phyloP scores from a whole-genome alignment of 2,888 invertebrate species.

The Nowickia ferox region DNA sequence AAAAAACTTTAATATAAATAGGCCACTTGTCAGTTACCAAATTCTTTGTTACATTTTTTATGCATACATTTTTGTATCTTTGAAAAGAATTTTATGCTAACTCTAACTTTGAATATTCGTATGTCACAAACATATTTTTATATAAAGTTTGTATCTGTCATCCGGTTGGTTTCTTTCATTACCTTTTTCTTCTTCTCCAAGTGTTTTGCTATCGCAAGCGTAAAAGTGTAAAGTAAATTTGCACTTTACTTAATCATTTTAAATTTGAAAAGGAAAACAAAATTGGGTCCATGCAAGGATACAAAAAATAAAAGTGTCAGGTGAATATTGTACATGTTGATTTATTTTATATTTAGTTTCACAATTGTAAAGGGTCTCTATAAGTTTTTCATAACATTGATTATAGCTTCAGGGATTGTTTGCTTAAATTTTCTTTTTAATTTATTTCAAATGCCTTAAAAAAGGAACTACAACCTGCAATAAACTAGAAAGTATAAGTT shows the following conservation, averaged over 20 bases:
- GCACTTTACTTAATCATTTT: slow-evolving; percentile 59
- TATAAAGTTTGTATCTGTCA: neutral
- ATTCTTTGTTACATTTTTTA: neutral
- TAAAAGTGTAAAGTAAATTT: slow-evolving; percentile 63
- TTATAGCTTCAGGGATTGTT: too few species aligned
- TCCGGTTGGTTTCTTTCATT: neutral
- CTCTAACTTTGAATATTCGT: neutral
- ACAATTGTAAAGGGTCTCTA: too few species aligned
- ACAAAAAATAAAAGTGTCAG: slow-evolving; percentile 9
- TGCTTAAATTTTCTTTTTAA: too few species aligned
- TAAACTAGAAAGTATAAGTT: too few species aligned
- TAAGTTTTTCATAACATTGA: too few species aligned
- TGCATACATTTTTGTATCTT: neutral
- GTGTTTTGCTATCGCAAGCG: slow-evolving; percentile 56
- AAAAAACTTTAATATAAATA: slow-evolving; percentile 27
- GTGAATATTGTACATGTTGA: slow-evolving; percentile 11
- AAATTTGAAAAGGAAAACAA: slow-evolving; percentile 24
- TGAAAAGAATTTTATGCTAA: slow-evolving; percentile 10
- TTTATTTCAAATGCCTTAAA: too few species aligned
- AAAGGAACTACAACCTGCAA: too few species aligned
- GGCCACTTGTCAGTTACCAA: slow-evolving; percentile 52
- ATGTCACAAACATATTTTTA: neutral
- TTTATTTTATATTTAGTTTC: too few species aligned
- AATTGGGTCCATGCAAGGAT: slow-evolving; percentile 5
- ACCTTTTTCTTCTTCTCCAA: neutral